phyloP scores from a whole-genome alignment of 2,888 invertebrate species.

The Leptopilina myrica region DNA sequence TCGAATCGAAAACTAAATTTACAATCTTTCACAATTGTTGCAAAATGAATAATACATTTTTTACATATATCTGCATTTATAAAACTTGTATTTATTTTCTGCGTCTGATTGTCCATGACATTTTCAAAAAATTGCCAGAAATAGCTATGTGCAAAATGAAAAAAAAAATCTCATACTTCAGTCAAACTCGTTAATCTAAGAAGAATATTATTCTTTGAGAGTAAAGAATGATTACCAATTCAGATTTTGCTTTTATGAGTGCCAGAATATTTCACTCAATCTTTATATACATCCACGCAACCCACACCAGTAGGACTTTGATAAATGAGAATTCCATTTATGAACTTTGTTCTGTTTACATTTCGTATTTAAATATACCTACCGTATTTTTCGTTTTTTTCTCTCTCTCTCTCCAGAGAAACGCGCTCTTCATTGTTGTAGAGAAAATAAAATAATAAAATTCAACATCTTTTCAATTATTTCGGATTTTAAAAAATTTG shows the following conservation, averaged over 20 bases:
- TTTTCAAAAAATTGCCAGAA: neutral
- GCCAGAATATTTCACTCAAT: conserved; percentile 23
- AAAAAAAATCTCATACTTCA: conserved; percentile 7
- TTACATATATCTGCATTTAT: too few species aligned
- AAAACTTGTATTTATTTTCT: too few species aligned
- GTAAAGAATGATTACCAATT: conserved; percentile 36
- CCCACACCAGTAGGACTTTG: conserved; percentile 30
- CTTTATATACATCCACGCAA: conserved; percentile 18
- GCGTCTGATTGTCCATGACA: neutral
- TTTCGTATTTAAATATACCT: conserved; percentile 29
- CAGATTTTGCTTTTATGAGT: conserved; percentile 30
- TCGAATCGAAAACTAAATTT: too few species aligned
- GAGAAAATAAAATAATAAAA: too few species aligned
- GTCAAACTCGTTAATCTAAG: conserved; percentile 10
- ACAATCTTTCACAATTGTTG: too few species aligned
- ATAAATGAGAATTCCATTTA: conserved; percentile 36
- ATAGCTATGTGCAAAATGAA: too few species aligned
- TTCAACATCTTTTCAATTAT: too few species aligned
- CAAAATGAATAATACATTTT: too few species aligned
- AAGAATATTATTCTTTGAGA: conserved; percentile 30
- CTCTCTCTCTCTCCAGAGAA: conserved; percentile 3
- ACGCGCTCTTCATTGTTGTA: neutral
- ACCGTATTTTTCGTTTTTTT: conserved; percentile 27
- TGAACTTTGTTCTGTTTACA: conserved; percentile 38
- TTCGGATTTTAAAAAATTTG: too few species aligned